Evolutionary conservation across 92 coral and sea anemone species (phyloP), one percentile per base, ranked within the genome.

Genomic region (Virgularia gustaviana): DNA sequence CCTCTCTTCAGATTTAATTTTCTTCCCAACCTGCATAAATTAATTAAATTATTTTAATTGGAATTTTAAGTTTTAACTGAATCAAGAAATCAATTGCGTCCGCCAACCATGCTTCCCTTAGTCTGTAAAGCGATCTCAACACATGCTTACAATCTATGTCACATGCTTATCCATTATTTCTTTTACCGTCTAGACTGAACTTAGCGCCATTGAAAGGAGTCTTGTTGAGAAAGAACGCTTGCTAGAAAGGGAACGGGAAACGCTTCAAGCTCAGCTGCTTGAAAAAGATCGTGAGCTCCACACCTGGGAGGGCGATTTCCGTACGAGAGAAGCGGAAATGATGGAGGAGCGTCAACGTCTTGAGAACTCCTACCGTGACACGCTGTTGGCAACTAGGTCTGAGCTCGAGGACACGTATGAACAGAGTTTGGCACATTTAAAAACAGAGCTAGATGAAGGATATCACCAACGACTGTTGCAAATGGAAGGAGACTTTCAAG

Each of bases 241-340:
- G 44, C 63, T 92, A 1, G 42, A 87, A 4, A 81, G 76, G 27
- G 98, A 92, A 58, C 87, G 80, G 51, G 94, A 89, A 55, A 78
- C 73, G 19, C 89, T 94, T 24, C 94, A 87, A 30, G 83, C 79
- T 53, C 96, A 87, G 65, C 88, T 94, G 88, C 81, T 75, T 36
- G 86, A 86, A n/a, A 94, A 89, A 52, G 99, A 94, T 44, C 72
- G 27, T 12, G 94, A 87, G 41, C 58, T 94, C 10, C 96, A 89
- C 42, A 89, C 90, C 63, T 94, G 99, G 99, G 90, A 94, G 73
- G 84, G 81, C 38, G 96, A 94, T 59, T 85, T 94, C 75, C 87
- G 89, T 55, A 79, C 84, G 24, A 94, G 85, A 43, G 96, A 89
- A 63, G 49, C 84, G 63, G 90, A 85, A 41, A 83, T 85, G 72